phyloP scores from a whole-genome alignment of 2,888 invertebrate genomes.

The Ichneumoninae sp. region DNA sequence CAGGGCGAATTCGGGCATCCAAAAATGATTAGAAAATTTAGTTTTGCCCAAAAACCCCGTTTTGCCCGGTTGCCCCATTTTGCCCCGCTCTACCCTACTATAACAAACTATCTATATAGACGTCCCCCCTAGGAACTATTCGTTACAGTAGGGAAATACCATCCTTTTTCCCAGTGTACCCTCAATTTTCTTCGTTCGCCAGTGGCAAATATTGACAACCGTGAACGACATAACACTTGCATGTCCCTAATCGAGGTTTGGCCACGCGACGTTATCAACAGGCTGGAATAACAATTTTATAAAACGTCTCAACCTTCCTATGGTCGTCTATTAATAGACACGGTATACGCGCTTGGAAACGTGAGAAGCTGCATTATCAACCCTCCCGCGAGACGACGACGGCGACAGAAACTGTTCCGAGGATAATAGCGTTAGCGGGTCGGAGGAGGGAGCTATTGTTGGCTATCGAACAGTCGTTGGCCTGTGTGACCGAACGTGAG shows the following conservation, averaged over 20 bases:
- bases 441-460: background rate
- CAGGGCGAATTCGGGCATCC: too few relatives aligned
- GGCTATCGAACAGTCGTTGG: background rate
- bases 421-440: background rate
- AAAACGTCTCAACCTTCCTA: background rate
- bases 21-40: too few relatives aligned
- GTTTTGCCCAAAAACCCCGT: too few relatives aligned
- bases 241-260: background rate
- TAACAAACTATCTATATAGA: too few relatives aligned
- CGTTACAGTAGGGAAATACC: too few relatives aligned
- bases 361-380: conserved; percentile 2
- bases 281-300: background rate
- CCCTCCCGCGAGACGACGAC: background rate
- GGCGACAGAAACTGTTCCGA: background rate
- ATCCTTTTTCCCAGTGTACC: too few relatives aligned
- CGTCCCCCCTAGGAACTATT: too few relatives aligned
- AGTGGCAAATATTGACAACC: background rate
- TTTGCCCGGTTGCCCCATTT: too few relatives aligned
- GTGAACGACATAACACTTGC: background rate
- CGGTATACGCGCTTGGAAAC: background rate
- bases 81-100: too few relatives aligned
- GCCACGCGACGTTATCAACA: background rate
- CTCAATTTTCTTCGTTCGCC: too few relatives aligned
- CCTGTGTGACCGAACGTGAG: background rate
- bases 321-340: background rate